Evolutionary conservation across 2,888 invertebrate genomes (phyloP).

Genomic region (Machimus atricapillus): DNA sequence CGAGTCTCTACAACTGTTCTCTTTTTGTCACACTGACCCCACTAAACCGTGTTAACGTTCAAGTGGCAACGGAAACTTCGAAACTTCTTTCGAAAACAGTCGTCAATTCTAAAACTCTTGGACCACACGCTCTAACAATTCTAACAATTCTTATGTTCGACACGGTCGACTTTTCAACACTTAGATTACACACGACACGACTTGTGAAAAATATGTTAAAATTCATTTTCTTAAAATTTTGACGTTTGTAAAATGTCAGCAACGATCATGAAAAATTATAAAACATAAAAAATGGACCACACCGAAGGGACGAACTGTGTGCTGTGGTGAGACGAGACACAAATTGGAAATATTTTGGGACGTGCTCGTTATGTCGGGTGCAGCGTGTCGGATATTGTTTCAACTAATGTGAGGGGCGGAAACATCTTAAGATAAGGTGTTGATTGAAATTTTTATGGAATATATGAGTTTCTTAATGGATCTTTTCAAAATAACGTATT

Average conservation of each 20-base stretch:
- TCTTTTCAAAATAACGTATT: too few relatives aligned
- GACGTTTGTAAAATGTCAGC: neutral
- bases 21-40: neutral
- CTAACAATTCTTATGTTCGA: neutral
- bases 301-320: neutral
- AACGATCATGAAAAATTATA: slow-evolving; percentile 5
- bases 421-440: neutral
- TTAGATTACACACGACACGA: neutral
- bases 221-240: slow-evolving; percentile 16
- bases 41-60: neutral
- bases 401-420: slow-evolving; percentile 17
- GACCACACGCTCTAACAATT: neutral
- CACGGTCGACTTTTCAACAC: slow-evolving; percentile 11
- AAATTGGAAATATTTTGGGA: slow-evolving; percentile 1
- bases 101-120: neutral
- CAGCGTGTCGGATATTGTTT: neutral
- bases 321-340: neutral
- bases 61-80: neutral
- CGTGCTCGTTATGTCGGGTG: neutral
- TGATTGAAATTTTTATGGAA: neutral
- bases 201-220: neutral
- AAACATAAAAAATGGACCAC: neutral
- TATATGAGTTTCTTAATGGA: neutral
- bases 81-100: neutral
- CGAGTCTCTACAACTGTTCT: neutral